Conservation (phyloP, 2,113 vertebrate species). For the Tupaia tana region DNA sequence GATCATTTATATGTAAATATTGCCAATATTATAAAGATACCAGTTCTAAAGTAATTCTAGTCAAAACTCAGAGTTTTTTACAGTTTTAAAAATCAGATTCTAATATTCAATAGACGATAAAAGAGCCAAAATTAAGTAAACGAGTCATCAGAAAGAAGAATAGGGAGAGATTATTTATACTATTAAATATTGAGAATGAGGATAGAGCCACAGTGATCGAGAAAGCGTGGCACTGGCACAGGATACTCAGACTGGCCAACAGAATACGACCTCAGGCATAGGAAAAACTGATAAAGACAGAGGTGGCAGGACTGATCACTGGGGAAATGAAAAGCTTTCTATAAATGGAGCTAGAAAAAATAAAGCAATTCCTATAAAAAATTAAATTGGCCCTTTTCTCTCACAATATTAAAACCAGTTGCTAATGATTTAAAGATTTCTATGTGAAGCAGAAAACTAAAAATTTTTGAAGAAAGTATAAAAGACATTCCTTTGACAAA, state of each 20-base stretch:
- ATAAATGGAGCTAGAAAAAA: not conserved
- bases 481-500: not conserved
- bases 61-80: constrained; percentile 29
- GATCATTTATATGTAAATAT: not conserved
- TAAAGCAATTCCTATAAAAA: not conserved
- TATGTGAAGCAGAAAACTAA: not conserved
- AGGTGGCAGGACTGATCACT: no score
- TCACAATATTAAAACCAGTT: constrained; percentile 8
- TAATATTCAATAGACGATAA: constrained; percentile 36
- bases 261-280: not conserved
- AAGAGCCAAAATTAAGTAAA: not conserved
- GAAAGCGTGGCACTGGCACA: not conserved
- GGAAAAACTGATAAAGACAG: not conserved
- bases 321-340: not conserved
- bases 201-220: not conserved
- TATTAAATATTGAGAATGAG: not conserved
- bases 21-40: not conserved
- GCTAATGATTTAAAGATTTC: not conserved
- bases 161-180: not conserved
- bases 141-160: not conserved
- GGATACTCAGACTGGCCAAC: not conserved
- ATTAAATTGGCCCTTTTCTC: not conserved
- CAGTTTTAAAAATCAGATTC: not conserved
- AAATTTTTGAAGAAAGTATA: not conserved
- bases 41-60: not conserved